Evolutionary conservation across 1,140 invertebrate species (phyloP).

Genomic region (Phymastichus coffea): DNA sequence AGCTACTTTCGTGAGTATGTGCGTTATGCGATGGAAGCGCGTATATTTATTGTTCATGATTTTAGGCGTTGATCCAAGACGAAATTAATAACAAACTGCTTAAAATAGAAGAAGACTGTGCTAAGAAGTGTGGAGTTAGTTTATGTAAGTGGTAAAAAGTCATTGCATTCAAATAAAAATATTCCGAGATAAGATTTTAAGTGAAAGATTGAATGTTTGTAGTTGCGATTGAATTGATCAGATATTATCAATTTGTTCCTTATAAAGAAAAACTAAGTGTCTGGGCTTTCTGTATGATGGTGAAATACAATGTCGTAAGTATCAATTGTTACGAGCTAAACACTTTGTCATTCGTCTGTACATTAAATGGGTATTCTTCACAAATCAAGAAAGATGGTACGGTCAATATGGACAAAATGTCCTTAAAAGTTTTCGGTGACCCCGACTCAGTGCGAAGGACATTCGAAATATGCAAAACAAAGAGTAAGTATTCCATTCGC

Average conservation of each 20-base stretch:
- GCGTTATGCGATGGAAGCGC: too few species aligned
- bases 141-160: not conserved
- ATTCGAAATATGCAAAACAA: not conserved
- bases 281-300: not conserved
- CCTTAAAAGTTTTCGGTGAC: not conserved
- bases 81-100: not conserved
- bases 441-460: not conserved
- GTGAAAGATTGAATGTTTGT: too few species aligned
- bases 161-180: too few species aligned
- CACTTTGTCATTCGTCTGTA: not conserved
- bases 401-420: not conserved
- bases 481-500: not conserved
- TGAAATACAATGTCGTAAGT: not conserved
- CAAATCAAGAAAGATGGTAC: not conserved
- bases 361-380: too few species aligned
- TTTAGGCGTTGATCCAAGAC: not conserved
- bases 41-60: too few species aligned
- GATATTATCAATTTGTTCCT: not conserved
- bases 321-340: not conserved
- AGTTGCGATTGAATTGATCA: not conserved
- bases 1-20: not conserved
- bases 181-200: too few species aligned
- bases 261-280: not conserved
- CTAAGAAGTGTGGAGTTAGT: not conserved
- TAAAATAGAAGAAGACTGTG: not conserved